phyloP scores from a whole-genome alignment of 2,888 invertebrate genomes.

The Myopa testacea region DNA sequence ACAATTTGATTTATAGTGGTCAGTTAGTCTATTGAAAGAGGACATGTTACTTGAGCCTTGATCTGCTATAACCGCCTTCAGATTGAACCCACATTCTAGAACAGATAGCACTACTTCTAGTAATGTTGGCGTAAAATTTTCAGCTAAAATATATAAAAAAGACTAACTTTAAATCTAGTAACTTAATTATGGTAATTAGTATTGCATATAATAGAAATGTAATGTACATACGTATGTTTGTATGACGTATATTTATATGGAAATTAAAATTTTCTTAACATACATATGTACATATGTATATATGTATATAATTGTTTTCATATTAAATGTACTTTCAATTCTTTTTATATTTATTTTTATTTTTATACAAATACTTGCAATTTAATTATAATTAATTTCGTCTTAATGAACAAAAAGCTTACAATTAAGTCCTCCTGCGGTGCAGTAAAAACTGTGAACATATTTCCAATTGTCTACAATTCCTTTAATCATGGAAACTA shows the following conservation, averaged over 20 bases:
- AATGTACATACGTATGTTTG: too few species aligned
- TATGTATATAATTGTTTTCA: too few species aligned
- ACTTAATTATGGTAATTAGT: too few species aligned
- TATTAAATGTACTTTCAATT: too few species aligned
- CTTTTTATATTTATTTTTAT: too few species aligned
- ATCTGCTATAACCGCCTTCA: conserved; percentile 8
- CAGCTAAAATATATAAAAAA: conserved; percentile 17
- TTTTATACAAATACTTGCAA: too few species aligned
- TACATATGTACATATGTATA: too few species aligned
- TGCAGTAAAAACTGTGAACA: conserved; percentile 20
- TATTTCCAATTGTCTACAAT: conserved; percentile 18
- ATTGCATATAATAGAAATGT: too few species aligned
- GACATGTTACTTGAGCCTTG: background rate
- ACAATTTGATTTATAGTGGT: background rate
- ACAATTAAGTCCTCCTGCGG: background rate
- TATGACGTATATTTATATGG: too few species aligned
- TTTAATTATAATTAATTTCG: background rate
- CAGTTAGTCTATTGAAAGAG: background rate
- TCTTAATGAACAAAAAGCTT: background rate
- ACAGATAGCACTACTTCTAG: conserved; percentile 1
- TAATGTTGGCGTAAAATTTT: background rate
- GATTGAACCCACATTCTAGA: conserved; percentile 8
- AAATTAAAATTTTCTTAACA: too few species aligned
- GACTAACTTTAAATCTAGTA: background rate
- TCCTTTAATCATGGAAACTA: conserved; percentile 15